Base-by-base conservation (phyloP, 1,140 invertebrate genomes). In the Aphidius gifuensis region DNA sequence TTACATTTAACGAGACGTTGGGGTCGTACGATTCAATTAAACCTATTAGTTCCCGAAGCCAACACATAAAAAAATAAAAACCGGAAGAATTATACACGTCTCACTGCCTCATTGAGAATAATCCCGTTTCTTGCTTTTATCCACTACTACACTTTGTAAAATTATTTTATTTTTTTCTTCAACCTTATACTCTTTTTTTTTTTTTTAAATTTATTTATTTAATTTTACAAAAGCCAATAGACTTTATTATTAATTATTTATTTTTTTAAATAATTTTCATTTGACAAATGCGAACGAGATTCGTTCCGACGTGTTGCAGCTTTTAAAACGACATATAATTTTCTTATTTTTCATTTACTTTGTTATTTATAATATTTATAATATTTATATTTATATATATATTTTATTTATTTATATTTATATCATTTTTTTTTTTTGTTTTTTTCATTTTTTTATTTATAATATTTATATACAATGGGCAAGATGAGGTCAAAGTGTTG, bases 381-480 rank as follows among this genome's bases (percentile, higher is more conserved):
- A 59, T 69, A n/a, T 68, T 60, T 67, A 60, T 67, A 64, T 66
- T 67, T 70, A 65, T 55, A 62, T 65, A 64, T 72, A 69, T 74
- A 68, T 75, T 23, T 69, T 74, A 61, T 62, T 66, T 68, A 50
- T 66, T 50, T 66, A 39, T 64, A 60, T 60, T 50, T 62, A 48
- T 56, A 48, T 54, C 23, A 21, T 16, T 47, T 47, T 50, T 49
- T 49, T 21, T 50, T 38, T 50, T 9, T 43, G 23, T 38, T 39
- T 60, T 44, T n/a, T n/a, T 55, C 60, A 9, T 55, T 40, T 54
- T 65, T 67, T 64, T 75, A 74, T 77, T 74, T 76, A 75, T 78
- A n/a, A 78, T 80, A 73, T 74, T 75, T 77, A 78, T 78, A 73
- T 75, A 77, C 73, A 75, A 69, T 72, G 70, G 68, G 70, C 67